Conservation (phyloP, 2,113 vertebrate species). For the Clarias gariepinus region DNA sequence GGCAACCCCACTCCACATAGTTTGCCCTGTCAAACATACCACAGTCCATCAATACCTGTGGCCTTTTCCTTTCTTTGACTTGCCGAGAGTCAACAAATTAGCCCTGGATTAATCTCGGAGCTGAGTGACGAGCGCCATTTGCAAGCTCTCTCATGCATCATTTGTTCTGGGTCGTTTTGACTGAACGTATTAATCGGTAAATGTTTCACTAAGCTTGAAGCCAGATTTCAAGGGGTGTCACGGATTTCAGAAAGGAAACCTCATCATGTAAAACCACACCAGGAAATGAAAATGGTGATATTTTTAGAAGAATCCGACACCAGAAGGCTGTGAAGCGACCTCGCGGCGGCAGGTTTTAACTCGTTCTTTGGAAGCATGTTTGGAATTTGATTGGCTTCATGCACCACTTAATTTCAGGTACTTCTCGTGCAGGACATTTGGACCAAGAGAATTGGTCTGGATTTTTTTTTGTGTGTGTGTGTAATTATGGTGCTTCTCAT, state of each 20-base stretch:
- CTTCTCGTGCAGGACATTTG: neutral
- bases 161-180: neutral
- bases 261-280: slow-evolving; percentile 2
- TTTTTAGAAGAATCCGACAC: neutral
- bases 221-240: neutral
- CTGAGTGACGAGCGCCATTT: neutral
- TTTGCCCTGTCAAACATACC: neutral
- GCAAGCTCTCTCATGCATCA: neutral
- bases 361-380: slow-evolving; percentile 9
- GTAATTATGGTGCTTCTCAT: neutral
- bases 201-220: neutral
- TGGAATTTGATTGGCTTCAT: slow-evolving; percentile 7
- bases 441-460: no score
- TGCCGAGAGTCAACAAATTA: neutral
- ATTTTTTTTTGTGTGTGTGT: no score
- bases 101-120: neutral
- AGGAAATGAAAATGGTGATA: slow-evolving; percentile 17
- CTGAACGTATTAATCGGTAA: neutral
- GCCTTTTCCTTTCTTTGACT: neutral
- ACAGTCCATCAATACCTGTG: neutral
- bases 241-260: neutral
- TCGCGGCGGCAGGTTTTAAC: slow-evolving; percentile 13
- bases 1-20: neutral
- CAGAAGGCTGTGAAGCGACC: neutral
- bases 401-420: neutral